phyloP scores from a whole-genome alignment of 2,113 vertebrate species.

The Microtus richardsoni region DNA sequence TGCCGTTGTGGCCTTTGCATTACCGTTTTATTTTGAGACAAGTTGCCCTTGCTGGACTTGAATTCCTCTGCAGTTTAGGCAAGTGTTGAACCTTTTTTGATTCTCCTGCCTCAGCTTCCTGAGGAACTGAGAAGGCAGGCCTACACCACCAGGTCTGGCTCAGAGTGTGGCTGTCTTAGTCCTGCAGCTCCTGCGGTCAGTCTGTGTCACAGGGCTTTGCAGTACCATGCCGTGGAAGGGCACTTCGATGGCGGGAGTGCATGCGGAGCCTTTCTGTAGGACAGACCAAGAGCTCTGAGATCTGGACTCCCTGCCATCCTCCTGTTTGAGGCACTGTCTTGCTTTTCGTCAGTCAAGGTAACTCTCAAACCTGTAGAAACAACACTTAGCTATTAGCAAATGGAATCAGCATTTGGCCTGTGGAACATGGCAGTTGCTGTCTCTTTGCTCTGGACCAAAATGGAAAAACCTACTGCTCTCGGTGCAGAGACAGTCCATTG shows the following conservation, averaged over 20 bases:
- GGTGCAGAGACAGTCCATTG: neutral
- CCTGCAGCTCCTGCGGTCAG: neutral
- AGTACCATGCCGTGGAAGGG: neutral
- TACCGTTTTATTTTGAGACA: neutral
- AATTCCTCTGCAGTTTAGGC: neutral
- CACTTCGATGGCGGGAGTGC: too few species aligned
- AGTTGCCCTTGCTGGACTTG: neutral
- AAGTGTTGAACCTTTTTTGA: neutral
- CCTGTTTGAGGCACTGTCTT: neutral
- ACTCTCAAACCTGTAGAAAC: neutral
- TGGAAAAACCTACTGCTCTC: neutral
- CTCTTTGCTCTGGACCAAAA: neutral
- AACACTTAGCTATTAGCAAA: neutral
- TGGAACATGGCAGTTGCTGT: rapidly evolving
- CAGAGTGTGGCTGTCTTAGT: neutral
- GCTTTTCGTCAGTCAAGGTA: neutral
- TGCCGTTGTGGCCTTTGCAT: neutral
- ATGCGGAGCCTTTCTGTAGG: neutral
- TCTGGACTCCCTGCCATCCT: neutral
- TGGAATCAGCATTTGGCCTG: neutral
- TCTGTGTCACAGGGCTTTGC: neutral
- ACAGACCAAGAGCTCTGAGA: neutral
- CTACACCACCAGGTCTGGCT: neutral
- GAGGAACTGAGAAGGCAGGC: neutral
- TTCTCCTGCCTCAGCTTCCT: neutral